Conservation (phyloP, 2,113 vertebrate species). For the Arvicanthis niloticus region DNA sequence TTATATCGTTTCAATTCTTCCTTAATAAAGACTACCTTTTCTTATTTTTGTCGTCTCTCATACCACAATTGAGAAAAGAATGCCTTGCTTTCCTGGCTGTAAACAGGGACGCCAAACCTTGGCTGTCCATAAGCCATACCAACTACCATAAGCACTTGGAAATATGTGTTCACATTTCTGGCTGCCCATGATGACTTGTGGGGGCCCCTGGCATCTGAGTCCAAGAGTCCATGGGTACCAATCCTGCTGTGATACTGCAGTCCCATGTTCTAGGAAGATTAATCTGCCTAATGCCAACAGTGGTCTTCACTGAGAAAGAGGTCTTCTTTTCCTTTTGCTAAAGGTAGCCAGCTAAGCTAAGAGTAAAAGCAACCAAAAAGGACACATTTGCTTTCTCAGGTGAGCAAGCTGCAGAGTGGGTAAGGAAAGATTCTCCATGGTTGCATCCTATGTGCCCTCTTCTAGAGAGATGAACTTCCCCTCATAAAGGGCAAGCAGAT, state of each 20-base stretch:
- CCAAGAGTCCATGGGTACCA: conserved; percentile 48
- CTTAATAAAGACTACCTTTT: conserved; percentile 15
- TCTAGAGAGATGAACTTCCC: background rate
- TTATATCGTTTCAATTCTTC: background rate
- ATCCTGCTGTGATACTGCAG: background rate
- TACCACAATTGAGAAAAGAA: background rate
- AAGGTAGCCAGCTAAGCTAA: background rate
- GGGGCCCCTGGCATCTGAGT: conserved; percentile 43
- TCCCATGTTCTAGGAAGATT: conserved; percentile 23
- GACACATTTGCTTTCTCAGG: background rate
- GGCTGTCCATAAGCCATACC: background rate
- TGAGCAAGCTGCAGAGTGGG: background rate
- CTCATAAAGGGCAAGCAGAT: background rate
- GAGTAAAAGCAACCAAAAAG: background rate
- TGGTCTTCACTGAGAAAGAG: background rate
- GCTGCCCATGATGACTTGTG: background rate
- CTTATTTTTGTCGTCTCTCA: background rate
- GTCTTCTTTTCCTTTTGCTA: conserved; percentile 30
- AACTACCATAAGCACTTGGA: conserved; percentile 35
- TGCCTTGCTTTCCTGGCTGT: background rate
- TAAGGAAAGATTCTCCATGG: no score
- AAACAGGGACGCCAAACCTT: conserved; percentile 8
- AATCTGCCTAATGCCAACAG: conserved; percentile 1
- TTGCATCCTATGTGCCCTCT: no score
- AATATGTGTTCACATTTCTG: conserved; percentile 30